Base-by-base conservation (phyloP, 1,140 invertebrate genomes). In the Drosophila ogumai region DNA sequence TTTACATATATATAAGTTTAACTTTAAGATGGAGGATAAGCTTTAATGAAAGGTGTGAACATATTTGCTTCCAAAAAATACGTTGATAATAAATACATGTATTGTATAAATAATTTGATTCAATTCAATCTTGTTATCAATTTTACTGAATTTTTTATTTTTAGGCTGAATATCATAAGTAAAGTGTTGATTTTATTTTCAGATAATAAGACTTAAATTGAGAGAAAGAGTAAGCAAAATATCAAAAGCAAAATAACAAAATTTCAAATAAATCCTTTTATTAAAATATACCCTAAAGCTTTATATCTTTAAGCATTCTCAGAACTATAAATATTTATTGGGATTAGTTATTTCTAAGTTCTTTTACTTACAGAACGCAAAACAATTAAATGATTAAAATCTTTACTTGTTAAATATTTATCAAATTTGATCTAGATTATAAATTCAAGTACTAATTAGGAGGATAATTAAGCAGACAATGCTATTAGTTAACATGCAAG, bases 401-500 rank as follows among this genome's bases (percentile, higher is more conserved):
- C 3, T 50, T 6, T 12, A 17, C n/a, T 17, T 32, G 10, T 50
- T 32, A 12, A 32, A 17, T 7, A 49, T 6, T 49, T 47, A 28
- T n/a, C 1, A 34, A 10, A 36, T 15, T 9, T 22, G 0, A 54
- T 36, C 6, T 19, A 36, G 3, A 52, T 22, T 22, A 13, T 7
- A 32, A 10, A 13, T 19, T 32, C 10, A 19, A 15, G 17, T 34
- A 34, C 17, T 10, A 34, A 34, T 9, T 13, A 44, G 2, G 7
- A 34, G 25, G 34, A 8, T 64, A 66, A 47, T 67, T 17, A 56
- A 6, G 6, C n/a, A 10, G 19, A 32, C 36, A 41, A 28, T 22
- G 22, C n/a, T 31, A 47, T 58, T 71, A 58, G 68, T 41, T 31
- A 72, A 50, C 65, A 58, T 41, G 36, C 34, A 19, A 56, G 25